Evolutionary conservation across 2,888 invertebrate species (phyloP).

Genomic region (Drosophila nigritarsus): DNA sequence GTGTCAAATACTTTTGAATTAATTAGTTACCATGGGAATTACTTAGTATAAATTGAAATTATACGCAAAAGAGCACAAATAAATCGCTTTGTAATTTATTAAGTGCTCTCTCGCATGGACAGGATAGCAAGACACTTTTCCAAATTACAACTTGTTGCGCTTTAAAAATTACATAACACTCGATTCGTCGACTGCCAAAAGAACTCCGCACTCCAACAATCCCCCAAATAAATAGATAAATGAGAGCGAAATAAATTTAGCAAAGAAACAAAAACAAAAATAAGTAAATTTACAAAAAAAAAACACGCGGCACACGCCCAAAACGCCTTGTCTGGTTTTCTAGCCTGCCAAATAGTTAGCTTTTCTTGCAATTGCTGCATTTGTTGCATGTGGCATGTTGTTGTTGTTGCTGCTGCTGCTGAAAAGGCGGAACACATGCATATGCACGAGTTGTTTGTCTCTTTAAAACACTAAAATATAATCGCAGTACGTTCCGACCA

Average conservation of each 20-base stretch:
- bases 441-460: conserved; percentile 22
- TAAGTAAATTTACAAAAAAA: conserved; percentile 34
- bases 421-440: conserved; percentile 63
- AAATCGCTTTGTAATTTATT: conserved; percentile 69
- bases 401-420: conserved; percentile 19
- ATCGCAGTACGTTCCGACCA: conserved; percentile 34
- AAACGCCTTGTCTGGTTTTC: conserved; percentile 45
- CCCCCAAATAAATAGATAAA: conserved; percentile 40
- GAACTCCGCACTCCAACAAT: conserved; percentile 54
- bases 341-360: conserved; percentile 25
- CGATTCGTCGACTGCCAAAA: conserved; percentile 34
- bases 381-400: conserved; percentile 12
- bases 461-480: conserved; percentile 34
- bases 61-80: conserved; percentile 38
- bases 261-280: conserved; percentile 25
- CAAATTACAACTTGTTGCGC: conserved; percentile 51
- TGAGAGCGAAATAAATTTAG: conserved; percentile 51
- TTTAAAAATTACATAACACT: conserved; percentile 60
- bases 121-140: conserved; percentile 38
- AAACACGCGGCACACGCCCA: conserved; percentile 66
- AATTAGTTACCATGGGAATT: conserved; percentile 34
- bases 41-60: conserved; percentile 3
- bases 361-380: conserved; percentile 28
- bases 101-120: conserved; percentile 61
- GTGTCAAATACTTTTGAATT: conserved; percentile 20